Evolutionary conservation across 2,888 invertebrate species (phyloP), one percentile per base, ranked within the genome.

Genomic region (Ennomos fuscantarius): DNA sequence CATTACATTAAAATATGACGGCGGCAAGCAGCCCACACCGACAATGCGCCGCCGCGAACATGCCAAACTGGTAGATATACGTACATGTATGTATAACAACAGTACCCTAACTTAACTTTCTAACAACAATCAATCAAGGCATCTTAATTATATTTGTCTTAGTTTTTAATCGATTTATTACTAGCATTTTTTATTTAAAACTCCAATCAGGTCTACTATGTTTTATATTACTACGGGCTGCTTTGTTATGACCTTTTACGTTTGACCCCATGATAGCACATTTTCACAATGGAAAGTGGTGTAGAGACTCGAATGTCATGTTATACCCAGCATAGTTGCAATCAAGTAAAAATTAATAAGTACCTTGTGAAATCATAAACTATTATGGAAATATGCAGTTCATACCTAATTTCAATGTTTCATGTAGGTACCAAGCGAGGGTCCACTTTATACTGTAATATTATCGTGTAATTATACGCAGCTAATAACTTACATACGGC

Each of bases 1-100:
- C 84, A 85, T 86, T 80, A 81, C 83, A 86, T 83, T 82, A 82
- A 81, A 82, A 76, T 74, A 75, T 78, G 74, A 78, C 76, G 75
- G 76, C 72, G 74, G 74, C 75, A 63, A 78, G 68, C 75, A 72
- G 71, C 70, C 60, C 59, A 62, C 46, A 57, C 57, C 60, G 54
- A 70, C 72, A 79, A 70, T 79, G 83, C 85, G 86, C 86, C 86
- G 84, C 79, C 84, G 86, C 86, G 75, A 73, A 70, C 69, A 69
- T 73, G 71, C 71, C 69, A 74, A 81, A 76, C 78, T 74, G 66
- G 66, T 69, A 70, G 74, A 55, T 53, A 55, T 48, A 60, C 24
- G 15, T 24, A 24, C 24, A 24, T 6, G 24, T 73, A 74, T 73
- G 69, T 74, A 77, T 60, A 63, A 58, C 55, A 61, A 41, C 45